Evolutionary conservation across 2,888 invertebrate species (phyloP).

Genomic region (Drosophila putrida): DNA sequence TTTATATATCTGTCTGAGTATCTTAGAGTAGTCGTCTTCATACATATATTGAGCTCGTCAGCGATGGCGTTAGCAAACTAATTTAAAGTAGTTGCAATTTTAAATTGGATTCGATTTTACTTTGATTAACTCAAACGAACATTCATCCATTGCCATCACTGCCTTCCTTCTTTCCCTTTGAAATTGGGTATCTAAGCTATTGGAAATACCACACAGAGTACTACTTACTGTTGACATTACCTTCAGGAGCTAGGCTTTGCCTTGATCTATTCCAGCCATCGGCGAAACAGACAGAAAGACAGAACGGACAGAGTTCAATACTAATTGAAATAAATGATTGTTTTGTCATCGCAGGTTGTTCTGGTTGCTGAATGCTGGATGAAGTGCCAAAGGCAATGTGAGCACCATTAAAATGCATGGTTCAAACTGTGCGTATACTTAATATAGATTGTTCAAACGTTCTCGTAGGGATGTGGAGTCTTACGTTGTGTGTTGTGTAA

Average conservation of each 20-base stretch:
- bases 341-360: slow-evolving; percentile 51
- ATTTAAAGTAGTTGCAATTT: slow-evolving; percentile 48
- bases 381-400: slow-evolving; percentile 58
- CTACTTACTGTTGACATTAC: slow-evolving; percentile 47
- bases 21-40: not conserved
- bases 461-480: slow-evolving; percentile 5
- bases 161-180: slow-evolving; percentile 6
- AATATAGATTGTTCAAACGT: slow-evolving; percentile 69
- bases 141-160: slow-evolving; percentile 4
- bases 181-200: slow-evolving; percentile 24
- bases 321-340: slow-evolving; percentile 79
- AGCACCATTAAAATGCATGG: slow-evolving; percentile 78
- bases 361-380: slow-evolving; percentile 22
- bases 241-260: slow-evolving; percentile 37
- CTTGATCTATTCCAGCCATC: slow-evolving; percentile 62
- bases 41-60: slow-evolving; percentile 21
- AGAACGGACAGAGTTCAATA: slow-evolving; percentile 51
- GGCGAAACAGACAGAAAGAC: slow-evolving; percentile 13
- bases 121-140: slow-evolving; percentile 2
- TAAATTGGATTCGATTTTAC: slow-evolving; percentile 32
- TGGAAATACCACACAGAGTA: slow-evolving; percentile 14
- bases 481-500: slow-evolving; percentile 55
- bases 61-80: slow-evolving; percentile 32
- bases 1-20: slow-evolving; percentile 12
- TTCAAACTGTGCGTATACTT: slow-evolving; percentile 80